These are phyloP conservation scores for Aurelia coerulea DNA, from an alignment of 30 jellyfish, hydroid and myxozoan species.

Conservation along the genomic window DNA sequence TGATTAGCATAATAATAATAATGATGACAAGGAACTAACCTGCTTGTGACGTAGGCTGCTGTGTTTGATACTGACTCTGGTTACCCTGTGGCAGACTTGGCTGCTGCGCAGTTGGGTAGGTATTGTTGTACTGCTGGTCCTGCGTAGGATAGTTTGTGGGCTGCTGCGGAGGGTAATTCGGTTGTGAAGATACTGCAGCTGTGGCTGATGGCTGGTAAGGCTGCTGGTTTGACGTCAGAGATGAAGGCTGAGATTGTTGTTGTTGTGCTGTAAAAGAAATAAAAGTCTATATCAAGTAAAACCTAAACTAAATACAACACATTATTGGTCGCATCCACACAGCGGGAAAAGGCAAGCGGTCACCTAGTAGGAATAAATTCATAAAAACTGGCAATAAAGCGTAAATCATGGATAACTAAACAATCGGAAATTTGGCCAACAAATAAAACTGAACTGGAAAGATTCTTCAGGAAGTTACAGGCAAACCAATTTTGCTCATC, in stretches of 20 bases:
- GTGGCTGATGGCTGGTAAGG: slow-evolving; percentile 53
- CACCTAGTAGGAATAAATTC: neutral
- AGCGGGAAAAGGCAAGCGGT: too few relatives aligned
- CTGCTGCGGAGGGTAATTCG: slow-evolving; percentile 27
- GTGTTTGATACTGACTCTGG: neutral
- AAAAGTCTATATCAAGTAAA: neutral
- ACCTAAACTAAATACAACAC: neutral
- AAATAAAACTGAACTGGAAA: too few relatives aligned
- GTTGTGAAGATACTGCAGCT: slow-evolving; percentile 41
- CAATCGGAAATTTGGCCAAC: too few relatives aligned
- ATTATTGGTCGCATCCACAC: too few relatives aligned
- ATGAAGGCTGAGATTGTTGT: slow-evolving; percentile 32
- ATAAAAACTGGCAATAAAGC: neutral
- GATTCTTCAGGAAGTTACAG: too few relatives aligned
- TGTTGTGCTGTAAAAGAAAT: slow-evolving; percentile 17
- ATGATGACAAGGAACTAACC: neutral
- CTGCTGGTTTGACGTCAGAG: slow-evolving; percentile 34
- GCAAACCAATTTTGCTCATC: too few relatives aligned
- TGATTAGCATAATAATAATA: too few relatives aligned
- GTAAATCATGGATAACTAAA: too few relatives aligned
- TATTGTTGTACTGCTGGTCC: slow-evolving; percentile 1
- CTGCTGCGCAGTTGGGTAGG: slow-evolving; percentile 21
- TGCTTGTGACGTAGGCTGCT: slow-evolving; percentile 5
- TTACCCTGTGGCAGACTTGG: neutral
- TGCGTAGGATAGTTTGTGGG: neutral